These are phyloP conservation scores for Oligia fasciuncula DNA, from an alignment of 2,888 invertebrate species.

Conservation along the genomic window DNA sequence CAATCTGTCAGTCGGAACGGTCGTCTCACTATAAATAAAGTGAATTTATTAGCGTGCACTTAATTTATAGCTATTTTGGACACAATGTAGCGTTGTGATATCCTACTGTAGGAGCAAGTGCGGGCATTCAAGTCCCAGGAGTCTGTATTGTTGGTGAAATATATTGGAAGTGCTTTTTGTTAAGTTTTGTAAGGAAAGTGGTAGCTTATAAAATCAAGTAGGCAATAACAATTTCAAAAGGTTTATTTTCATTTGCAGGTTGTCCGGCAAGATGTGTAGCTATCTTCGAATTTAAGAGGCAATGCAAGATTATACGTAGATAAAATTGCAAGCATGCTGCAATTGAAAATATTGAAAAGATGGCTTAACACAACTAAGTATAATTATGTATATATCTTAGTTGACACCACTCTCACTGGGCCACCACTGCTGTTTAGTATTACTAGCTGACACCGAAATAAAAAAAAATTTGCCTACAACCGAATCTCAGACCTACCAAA, in stretches of 20 bases:
- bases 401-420: too few species aligned
- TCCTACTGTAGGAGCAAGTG: conserved; percentile 66
- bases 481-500: too few species aligned
- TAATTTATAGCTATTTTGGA: conserved; percentile 87
- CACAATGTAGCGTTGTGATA: conserved; percentile 77
- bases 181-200: conserved; percentile 27
- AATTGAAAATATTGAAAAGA: not conserved
- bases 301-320: conserved; percentile 2
- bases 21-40: conserved; percentile 82
- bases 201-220: conserved; percentile 35
- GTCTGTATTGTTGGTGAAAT: conserved; percentile 47
- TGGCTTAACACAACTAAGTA: not conserved
- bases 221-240: conserved; percentile 41
- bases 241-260: conserved; percentile 23
- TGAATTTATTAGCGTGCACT: conserved; percentile 82
- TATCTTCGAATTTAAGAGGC: conserved; percentile 36
- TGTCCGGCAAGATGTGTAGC: conserved; percentile 1
- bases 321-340: not conserved
- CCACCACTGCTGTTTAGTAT: too few species aligned
- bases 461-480: too few species aligned
- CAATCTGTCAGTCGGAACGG: conserved; percentile 83
- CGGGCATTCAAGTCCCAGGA: conserved; percentile 49
- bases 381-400: not conserved
- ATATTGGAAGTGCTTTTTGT: conserved; percentile 53
- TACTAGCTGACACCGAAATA: too few species aligned